These are phyloP conservation scores for Cirrhinus mrigala DNA, from an alignment of 2,797 vertebrate genomes.

Conservation along the genomic window DNA sequence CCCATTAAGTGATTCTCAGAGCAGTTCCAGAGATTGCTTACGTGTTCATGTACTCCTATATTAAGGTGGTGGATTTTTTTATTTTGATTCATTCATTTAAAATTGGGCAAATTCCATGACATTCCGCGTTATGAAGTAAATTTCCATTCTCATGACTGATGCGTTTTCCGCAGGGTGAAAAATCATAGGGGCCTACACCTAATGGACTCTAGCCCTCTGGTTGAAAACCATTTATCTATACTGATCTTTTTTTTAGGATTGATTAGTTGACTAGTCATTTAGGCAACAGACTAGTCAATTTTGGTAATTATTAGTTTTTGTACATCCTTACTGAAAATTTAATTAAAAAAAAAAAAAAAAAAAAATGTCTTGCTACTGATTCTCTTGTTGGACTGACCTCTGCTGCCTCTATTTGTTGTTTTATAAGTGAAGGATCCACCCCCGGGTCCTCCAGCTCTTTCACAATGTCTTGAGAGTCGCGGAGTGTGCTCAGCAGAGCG, in stretches of 20 bases:
- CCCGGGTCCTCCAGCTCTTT: conserved; percentile 96
- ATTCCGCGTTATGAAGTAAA: no score
- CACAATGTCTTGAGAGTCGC: conserved; percentile 95
- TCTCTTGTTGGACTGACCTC: conserved; percentile 79
- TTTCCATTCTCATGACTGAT: no score
- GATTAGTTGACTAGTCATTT: not conserved
- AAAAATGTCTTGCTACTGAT: not conserved
- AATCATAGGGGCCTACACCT: no score
- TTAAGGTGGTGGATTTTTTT: no score
- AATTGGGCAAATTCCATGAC: no score
- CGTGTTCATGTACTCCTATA: no score
- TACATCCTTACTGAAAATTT: not conserved
- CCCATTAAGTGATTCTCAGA: no score
- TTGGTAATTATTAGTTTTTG: not conserved
- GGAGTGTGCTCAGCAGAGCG: conserved; percentile 92
- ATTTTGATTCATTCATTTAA: no score
- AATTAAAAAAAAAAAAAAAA: no score
- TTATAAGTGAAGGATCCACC: conserved; percentile 98
- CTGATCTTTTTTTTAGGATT: not conserved
- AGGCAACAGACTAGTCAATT: not conserved
- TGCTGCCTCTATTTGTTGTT: conserved; percentile 97
- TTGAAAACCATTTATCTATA: not conserved
- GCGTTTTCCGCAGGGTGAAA: no score
- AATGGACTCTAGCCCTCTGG: not conserved
- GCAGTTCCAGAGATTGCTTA: no score